Base-by-base conservation (phyloP, 2,113 vertebrate species). In the Pimephales promelas region DNA sequence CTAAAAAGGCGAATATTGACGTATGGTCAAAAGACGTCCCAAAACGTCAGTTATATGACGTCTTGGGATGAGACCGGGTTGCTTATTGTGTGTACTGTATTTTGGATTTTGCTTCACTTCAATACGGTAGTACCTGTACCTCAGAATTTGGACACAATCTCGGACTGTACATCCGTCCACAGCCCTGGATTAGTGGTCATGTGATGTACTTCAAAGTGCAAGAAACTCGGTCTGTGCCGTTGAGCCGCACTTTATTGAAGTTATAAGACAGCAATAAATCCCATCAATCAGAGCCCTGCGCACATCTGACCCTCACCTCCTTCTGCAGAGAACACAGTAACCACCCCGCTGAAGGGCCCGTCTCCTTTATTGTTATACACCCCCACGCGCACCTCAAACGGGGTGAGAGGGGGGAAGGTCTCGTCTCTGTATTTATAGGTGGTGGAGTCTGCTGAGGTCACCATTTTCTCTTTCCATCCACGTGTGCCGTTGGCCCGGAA, bases 281-380 rank as follows among this genome's bases (percentile, higher is more conserved):
- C 22, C 68, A 47, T 57, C 36, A 68, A 66, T 81, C 40, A 47
- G 26, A 66, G 10, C 26, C n/a, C 47, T 54, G 7, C 9, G 1
- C 34, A 66, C 7, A 14, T 54, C 6, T 22, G 66, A 10, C 24
- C 85, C 95, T 93, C 78, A 98, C 98, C 98, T 90, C 97, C 97
- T 87, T 98, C 97, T 0, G 98, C 97, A 45, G 98, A 98, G 85
- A 95, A 96, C 88, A 99, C 97, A 82, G 97, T 92, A 45, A 98
- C 96, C 11, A 97, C 96, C 75, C 90, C 93, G 86, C 97, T 99
- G 91, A 99, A 99, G 0, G 98, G 97, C 2, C 98, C 98, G 2
- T 99, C 98, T 49, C 98, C 98, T 91, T 97, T 98, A 83, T 99
- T 99, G 93, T 99, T 99, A 88, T 99, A 99, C 28, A 97, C 97